Evolutionary conservation across 2,797 vertebrate species (phyloP), one percentile per base, ranked within the genome.

Genomic region (Anabas testudineus): DNA sequence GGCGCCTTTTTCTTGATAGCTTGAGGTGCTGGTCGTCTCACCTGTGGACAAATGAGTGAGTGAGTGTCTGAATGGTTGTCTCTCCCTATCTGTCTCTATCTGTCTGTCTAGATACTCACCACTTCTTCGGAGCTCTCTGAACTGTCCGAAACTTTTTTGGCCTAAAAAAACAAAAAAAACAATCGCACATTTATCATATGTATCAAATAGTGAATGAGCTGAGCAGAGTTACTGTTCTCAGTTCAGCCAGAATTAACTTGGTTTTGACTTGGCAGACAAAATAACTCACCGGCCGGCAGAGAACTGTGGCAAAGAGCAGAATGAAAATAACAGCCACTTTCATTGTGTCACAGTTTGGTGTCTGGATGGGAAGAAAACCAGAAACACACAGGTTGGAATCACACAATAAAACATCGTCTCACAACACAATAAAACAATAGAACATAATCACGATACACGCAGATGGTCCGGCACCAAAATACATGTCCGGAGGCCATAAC

Each of bases 51-150:
- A 61, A 13, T 45, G 24, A 76, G 43, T 70, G 22, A 62, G 4
- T 37, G 5, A 21, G n/a, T 7, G 1, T 52, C 9, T 63, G 10
- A 42, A 1, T 42, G 5, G 19, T 4, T 28, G 15, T 56, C 2
- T 52, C 3, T 18, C 3, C 48, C 37, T 58, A 8, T 55, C 8
- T 74, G 36, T 41, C 16, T 68, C 3, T 34, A 15, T 48, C 15
- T 51, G 13, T 46, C 15, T 56, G 1, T 56, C 49, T 45, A 45
- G 30, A 71, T 64, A 91, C 91, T 86, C 64, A 92, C 89, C 87
- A 83, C 72, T 87, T 94, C 92, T 30, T 95, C 94, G 8, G 94
- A 93, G 70, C 94, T 95, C 83, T 94, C 94, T 19, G 94, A 93
- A 70, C 91, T 93, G 28, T 8, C 9, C 2, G 88, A 76, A 16